These are phyloP conservation scores for Bombus breviceps DNA, from an alignment of 1,140 invertebrate genomes.

Conservation along the genomic window DNA sequence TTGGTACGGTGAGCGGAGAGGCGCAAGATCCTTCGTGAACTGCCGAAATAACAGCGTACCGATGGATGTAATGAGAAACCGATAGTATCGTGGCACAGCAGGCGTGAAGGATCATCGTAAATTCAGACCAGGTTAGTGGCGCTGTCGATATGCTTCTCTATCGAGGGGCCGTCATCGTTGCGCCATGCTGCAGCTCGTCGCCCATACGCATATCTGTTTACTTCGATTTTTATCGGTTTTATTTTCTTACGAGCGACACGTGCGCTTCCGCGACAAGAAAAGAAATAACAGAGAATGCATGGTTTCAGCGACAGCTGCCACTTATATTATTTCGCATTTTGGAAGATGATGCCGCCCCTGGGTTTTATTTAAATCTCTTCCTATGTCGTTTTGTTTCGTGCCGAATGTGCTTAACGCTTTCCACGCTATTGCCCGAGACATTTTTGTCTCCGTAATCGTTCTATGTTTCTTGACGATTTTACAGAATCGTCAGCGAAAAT, in stretches of 20 bases:
- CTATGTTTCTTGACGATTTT: neutral
- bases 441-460: constrained; percentile 18
- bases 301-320: constrained; percentile 48
- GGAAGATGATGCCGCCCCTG: constrained; percentile 22
- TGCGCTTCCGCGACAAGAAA: constrained; percentile 17
- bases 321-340: constrained; percentile 61
- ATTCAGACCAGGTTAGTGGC: constrained; percentile 39
- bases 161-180: constrained; percentile 54
- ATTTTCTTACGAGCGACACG: constrained; percentile 53
- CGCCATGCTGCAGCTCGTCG: constrained; percentile 19
- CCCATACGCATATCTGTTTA: constrained; percentile 43
- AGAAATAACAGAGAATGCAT: constrained; percentile 12
- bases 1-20: neutral
- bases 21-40: constrained; percentile 34
- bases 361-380: constrained; percentile 55
- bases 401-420: constrained; percentile 36
- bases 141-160: constrained; percentile 45
- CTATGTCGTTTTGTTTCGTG: constrained; percentile 11
- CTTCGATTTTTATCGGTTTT: constrained; percentile 61
- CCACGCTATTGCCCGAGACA: neutral
- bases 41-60: constrained; percentile 66
- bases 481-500: neutral
- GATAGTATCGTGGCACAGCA: constrained; percentile 63
- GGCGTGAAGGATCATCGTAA: constrained; percentile 60
- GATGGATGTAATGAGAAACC: constrained; percentile 72